phyloP scores from a whole-genome alignment of 1,140 invertebrate genomes.

The Caenorhabditis tropicalis region DNA sequence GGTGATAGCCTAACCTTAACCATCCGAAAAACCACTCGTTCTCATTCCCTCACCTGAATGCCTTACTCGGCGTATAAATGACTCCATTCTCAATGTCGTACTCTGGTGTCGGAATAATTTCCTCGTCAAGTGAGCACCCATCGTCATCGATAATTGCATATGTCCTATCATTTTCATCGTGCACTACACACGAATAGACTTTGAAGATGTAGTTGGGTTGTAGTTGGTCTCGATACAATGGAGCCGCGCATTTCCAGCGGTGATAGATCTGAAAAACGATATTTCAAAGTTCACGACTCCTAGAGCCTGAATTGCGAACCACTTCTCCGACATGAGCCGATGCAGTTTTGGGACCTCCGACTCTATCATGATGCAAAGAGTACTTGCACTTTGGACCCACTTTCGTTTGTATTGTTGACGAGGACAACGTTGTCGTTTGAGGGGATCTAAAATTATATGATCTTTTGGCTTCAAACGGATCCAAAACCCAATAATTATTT shows the following conservation, averaged over 20 bases:
- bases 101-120: constrained; percentile 44
- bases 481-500: background rate
- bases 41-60: constrained; percentile 50
- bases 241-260: constrained; percentile 35
- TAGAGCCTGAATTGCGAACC: background rate
- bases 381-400: constrained; percentile 42
- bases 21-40: too few species aligned
- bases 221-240: background rate
- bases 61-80: constrained; percentile 41
- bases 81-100: constrained; percentile 48
- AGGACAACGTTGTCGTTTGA: background rate
- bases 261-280: constrained; percentile 42
- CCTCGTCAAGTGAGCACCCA: constrained; percentile 48
- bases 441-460: constrained; percentile 3
- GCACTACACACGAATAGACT: constrained; percentile 38
- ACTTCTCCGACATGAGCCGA: constrained; percentile 46
- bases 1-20: too few species aligned
- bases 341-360: constrained; percentile 17
- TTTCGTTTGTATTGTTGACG: background rate
- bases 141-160: background rate
- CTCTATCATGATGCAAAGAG: constrained; percentile 32
- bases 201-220: constrained; percentile 18
- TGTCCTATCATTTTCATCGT: background rate
- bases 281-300: background rate
- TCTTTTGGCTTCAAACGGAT: background rate